A percentile compares a stretch with the other conserved stretches of the same genome.
These are phyloP conservation scores for Marasmarcha lunaedactyla DNA, from an alignment of 2,888 invertebrate species.

Conservation along the genomic window DNA sequence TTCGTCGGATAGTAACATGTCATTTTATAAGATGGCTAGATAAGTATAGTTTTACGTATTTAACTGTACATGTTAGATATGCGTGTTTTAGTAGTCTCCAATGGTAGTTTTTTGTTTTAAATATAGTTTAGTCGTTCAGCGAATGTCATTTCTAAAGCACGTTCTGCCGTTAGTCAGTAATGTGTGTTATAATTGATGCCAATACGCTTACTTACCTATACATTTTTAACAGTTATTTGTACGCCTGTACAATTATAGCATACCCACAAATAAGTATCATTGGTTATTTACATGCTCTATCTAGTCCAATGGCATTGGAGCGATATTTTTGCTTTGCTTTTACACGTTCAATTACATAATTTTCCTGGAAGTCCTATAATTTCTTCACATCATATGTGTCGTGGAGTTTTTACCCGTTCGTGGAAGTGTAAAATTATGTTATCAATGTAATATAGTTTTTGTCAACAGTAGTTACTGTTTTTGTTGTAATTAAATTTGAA, in stretches of 20 bases:
- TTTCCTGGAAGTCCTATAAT: not conserved
- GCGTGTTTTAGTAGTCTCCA: no score
- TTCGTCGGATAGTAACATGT: conserved; percentile 1
- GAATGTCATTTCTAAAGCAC: no score
- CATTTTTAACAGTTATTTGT: not conserved
- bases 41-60: no score
- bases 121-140: no score
- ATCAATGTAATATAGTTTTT: no score
- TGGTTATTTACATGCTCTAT: conserved; percentile 19
- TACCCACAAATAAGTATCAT: not conserved
- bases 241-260: not conserved
- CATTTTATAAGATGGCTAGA: conserved; percentile 1
- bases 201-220: not conserved
- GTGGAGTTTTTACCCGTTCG: no score
- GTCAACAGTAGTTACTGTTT: no score
- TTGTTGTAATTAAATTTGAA: no score
- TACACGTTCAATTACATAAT: not conserved
- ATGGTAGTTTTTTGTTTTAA: no score
- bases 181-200: not conserved
- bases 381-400: not conserved
- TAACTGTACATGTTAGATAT: no score
- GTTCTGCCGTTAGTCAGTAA: no score
- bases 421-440: no score
- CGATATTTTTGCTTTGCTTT: not conserved
- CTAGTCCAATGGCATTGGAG: conserved; percentile 17